Conservation (phyloP, 2,113 vertebrate genomes). For the Bubo bubo region DNA sequence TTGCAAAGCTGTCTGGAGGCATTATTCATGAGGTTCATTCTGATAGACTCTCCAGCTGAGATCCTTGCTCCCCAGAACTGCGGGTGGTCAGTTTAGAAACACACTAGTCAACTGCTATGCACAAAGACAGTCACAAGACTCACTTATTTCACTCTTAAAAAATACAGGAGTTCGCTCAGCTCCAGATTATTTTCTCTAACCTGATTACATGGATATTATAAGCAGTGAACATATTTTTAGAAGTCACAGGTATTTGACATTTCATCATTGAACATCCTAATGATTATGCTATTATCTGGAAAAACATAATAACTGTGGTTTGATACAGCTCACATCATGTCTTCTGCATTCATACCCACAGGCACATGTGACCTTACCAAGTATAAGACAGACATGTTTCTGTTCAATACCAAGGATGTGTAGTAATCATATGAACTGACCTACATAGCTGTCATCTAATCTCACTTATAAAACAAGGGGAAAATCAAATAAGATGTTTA, state of each 20-base stretch:
- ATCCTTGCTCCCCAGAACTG: conserved; percentile 35
- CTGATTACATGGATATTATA: conserved; percentile 16
- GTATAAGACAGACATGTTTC: not conserved
- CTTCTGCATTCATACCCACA: not conserved
- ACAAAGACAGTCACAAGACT: conserved; percentile 25
- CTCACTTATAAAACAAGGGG: not conserved
- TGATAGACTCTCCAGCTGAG: conserved; percentile 59
- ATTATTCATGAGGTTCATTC: conserved; percentile 67
- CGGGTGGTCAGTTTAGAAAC: conserved; percentile 60
- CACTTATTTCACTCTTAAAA: conserved; percentile 52
- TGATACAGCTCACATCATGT: not conserved
- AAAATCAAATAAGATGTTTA: not conserved
- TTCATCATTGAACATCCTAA: not conserved
- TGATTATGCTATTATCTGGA: not conserved
- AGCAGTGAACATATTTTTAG: conserved; percentile 5
- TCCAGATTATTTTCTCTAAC: conserved; percentile 25
- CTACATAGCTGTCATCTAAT: not conserved
- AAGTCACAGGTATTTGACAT: not conserved
- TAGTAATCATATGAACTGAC: not conserved
- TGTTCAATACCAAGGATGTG: not conserved
- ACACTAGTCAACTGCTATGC: conserved; percentile 50
- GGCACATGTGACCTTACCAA: conserved; percentile 10
- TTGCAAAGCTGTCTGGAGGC: conserved; percentile 63
- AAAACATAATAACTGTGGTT: not conserved
- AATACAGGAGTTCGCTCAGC: not conserved